Base-by-base conservation (phyloP, 2,797 vertebrate genomes). In the Falco cherrug region DNA sequence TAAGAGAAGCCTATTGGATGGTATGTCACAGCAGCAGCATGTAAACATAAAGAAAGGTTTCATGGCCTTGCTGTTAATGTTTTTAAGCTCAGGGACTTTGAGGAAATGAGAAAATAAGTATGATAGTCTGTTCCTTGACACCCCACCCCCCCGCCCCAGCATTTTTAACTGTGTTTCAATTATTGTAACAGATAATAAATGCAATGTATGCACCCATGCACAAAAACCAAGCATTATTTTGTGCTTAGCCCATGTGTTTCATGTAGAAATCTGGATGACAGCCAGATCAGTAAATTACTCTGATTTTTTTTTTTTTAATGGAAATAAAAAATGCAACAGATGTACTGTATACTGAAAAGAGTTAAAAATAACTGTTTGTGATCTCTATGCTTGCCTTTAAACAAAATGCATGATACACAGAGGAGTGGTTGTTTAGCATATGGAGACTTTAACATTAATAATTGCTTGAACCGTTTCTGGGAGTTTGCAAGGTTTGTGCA, bases 241-340 rank as follows among this genome's bases (percentile, higher is more conserved):
- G 83, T 97, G 96, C 87, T 92, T 81, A 91, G 93, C 61, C 89
- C 93, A 56, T 92, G 80, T 94, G 95, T 94, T 97, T 94, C 93
- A 59, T 90, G 93, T 86, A 94, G 87, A 78, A 95, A 63, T 57
- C 92, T 97, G 97, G 95, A 86, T 88, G 87, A 41, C 3, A 18
- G 95, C 97, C 97, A 97, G 89, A 96, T 95, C 86, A 74, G 89
- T 98, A 93, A 97, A 96, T 92, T 74, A 82, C 87, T 96, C 92
- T 87, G 84, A 81, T 94, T 95, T 95, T 45, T 39, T 43, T 43
- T 43, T 45, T 45, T 45, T 89, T 94, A 93, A 92, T 93, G 95
- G 95, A 84, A 94, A 93, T 91, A 67, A 93, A 91, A 96, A 95
- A 8, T 85, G 84, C 92, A 96, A 31, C 97, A 98, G 96, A 97